Base-by-base conservation (phyloP, 2,888 invertebrate genomes). In the Teleiodes luculella region DNA sequence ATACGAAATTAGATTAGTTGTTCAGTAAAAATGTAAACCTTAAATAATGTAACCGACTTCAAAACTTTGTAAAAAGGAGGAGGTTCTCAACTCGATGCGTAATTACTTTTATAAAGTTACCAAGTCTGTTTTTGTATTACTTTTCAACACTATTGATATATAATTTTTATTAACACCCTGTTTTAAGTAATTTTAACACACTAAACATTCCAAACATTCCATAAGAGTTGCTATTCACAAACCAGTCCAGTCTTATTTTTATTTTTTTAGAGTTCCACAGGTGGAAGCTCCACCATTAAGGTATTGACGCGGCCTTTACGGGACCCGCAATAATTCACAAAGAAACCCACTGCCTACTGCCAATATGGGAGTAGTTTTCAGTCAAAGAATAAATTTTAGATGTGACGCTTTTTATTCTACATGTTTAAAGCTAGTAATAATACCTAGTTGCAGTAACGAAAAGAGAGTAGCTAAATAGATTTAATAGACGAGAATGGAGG, bases 281-380 rank as follows among this genome's bases (percentile, higher is more conserved):
- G 76, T 75, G 74, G 69, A 83, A 78, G 72, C 65, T 64, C 60
- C 51, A 55, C 85, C 84, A 86, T 87, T 86, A 87, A 76, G 76
- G 82, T 83, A 88, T 87, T 86, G 87, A 86, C 80, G 73, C 73
- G 68, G 72, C 69, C 64, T 68, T 70, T 69, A 61, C 76, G 74
- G 75, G 74, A 74, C 78, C 84, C 80, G 82, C 78, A 80, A 87
- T 87, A 86, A 87, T 86, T 87, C 83, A 87, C 87, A 86, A 86
- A 86, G 84, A 82, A 82, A 78, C 43, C 43, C 43, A 43, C 43
- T 43, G 70, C 76, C 81, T 62, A 68, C 68, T 69, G 63, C 77
- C 78, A 76, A 80, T 83, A 80, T 76, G 64, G 67, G 67, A 79
- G 75, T 76, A 72, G 75, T 74, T 69, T 69, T 67, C 43, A 45